These are phyloP conservation scores for Altica lythri DNA, from an alignment of 2,888 invertebrate species.

Conservation along the genomic window DNA sequence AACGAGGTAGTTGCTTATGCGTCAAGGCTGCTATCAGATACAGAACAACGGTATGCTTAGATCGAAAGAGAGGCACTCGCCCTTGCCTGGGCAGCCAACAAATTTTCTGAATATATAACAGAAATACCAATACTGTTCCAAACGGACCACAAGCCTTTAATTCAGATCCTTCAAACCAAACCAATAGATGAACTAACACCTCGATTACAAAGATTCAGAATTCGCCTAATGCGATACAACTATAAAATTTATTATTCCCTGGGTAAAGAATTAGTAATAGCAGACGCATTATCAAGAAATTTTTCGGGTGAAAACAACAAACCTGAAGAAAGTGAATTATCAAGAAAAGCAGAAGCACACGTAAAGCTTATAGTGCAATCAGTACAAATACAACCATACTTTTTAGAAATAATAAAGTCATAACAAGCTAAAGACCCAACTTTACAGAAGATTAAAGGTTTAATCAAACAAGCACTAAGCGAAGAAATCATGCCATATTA, in stretches of 20 bases:
- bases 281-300: conserved; percentile 8
- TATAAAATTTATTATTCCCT: neutral
- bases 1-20: conserved; percentile 21
- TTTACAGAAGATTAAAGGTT: neutral
- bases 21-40: conserved; percentile 17
- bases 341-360: neutral
- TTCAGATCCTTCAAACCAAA: too few relatives aligned
- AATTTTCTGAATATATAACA: too few relatives aligned
- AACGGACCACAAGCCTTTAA: too few relatives aligned
- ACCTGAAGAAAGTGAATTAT: neutral
- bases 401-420: too few relatives aligned
- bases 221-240: too few relatives aligned
- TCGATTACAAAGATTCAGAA: too few relatives aligned
- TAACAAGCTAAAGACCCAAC: too few relatives aligned
- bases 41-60: conserved; percentile 18
- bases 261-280: conserved; percentile 1
- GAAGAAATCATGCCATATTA: conserved; percentile 2
- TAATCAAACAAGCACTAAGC: neutral
- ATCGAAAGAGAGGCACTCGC: conserved; percentile 19
- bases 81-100: conserved; percentile 17
- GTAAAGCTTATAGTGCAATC: too few relatives aligned
- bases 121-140: too few relatives aligned
- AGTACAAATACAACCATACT: too few relatives aligned
- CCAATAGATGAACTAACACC: too few relatives aligned
- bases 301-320: too few relatives aligned